Base-by-base conservation (phyloP, 2,888 invertebrate genomes). In the Acleris literana region DNA sequence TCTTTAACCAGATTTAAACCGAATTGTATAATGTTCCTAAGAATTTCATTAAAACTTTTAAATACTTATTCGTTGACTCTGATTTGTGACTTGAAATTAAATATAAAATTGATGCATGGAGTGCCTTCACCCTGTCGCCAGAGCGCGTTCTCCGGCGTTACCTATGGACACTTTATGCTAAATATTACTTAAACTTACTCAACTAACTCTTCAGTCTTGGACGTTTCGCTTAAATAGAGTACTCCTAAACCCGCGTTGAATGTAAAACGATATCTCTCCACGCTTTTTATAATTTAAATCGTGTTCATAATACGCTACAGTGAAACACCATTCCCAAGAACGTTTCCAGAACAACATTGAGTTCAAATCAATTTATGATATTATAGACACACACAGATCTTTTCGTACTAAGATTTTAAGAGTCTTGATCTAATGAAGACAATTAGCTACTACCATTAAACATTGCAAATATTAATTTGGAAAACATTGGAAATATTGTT, bases 191-290 rank as follows among this genome's bases (percentile, higher is more conserved):
- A 88, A 86, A 88, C 87, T 90, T 91, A 90, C 83, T 89, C 84
- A 88, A 84, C 89, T 91, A 90, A 89, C 92, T 88, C 90, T 91
- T 92, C 92, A 92, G 92, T 92, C 92, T 92, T 92, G 90, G 88
- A 88, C 91, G 92, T 92, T 92, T 89, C 90, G 86, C 92, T 92
- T 91, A 92, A 87, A 87, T 91, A 90, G 86, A 90, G 90, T 90
- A 91, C 83, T 88, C 84, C 88, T 91, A 88, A 79, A 89, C 92
- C 92, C 92, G 92, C 92, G 92, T 92, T 87, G 90, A 87, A 89
- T 86, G 80, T 78, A 81, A 78, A 77, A 76, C 71, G 70, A 71
- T 72, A 80, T 63, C 84, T 84, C 79, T 82, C 79, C 82, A 78
- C 60, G 55, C 56, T 65, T 60, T 48, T 39, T 56, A 51, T 64